Evolutionary conservation across 1,140 invertebrate species (phyloP), one percentile per base, ranked within the genome.

Genomic region (Drosophila sulfurigaster): DNA sequence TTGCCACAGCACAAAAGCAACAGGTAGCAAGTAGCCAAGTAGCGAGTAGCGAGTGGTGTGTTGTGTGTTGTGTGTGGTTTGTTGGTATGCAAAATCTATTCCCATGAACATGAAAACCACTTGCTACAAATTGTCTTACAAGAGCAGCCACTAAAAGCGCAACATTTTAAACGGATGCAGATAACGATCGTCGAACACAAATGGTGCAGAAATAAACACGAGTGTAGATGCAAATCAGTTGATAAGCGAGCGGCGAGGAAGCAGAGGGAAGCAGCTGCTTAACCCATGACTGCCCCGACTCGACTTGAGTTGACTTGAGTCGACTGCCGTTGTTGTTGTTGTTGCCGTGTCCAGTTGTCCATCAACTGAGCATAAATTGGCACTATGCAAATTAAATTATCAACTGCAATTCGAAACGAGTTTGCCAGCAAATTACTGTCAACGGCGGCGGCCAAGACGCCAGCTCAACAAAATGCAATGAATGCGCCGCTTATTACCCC

Each of bases 311-410:
- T 4, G 11, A 43, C 41, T 73, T 35, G 6, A 32, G 30, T 7
- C 15, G 35, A 48, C 46, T 54, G 28, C 1, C 1, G 20, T 48
- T 56, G 48, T n/a, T n/a, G 8, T 63, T 13, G 25, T 20, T 41
- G 54, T 11, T 13, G 16, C 35, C 32, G 32, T 58, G 58, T 68
- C 59, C 67, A 67, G 63, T 74, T 75, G 85, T 89, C 83, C 83
- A 88, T 89, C 85, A 88, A 71, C 38, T 35, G 85, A 85, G 81
- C 85, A 89, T 89, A 89, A 89, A 89, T 89, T 89, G 85, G 85
- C 85, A 89, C 85, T 89, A 89, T 89, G 85, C 85, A 89, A 89
- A 89, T 89, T 89, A 89, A 89, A 89, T 89, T 89, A 89, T 89
- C 85, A 89, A 89, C 81, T 79, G 64, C 65, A 63, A 72, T 67